These are phyloP conservation scores for Gymnobelideus leadbeateri DNA, from an alignment of 2,113 vertebrate genomes.

Conservation along the genomic window DNA sequence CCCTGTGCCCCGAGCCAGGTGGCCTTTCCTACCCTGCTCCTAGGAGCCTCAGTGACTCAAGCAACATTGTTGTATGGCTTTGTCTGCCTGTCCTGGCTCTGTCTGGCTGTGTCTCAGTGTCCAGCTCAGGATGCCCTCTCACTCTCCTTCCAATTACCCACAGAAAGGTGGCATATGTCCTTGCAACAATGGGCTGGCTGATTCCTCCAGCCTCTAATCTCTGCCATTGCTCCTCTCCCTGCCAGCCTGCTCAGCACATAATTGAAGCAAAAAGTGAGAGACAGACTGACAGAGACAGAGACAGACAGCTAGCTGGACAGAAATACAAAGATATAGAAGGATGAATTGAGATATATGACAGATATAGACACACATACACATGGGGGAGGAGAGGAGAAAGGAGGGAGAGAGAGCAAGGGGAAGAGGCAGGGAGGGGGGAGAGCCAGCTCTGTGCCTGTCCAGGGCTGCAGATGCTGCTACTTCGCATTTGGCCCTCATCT, in stretches of 20 bases:
- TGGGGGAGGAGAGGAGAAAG: too few species aligned
- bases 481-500: neutral
- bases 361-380: too few species aligned
- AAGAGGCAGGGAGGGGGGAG: too few species aligned
- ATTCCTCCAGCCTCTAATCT: neutral
- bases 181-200: neutral
- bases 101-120: neutral
- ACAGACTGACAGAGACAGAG: neutral
- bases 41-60: too few species aligned
- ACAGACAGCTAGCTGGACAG: neutral
- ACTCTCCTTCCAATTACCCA: neutral
- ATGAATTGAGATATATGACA: too few species aligned
- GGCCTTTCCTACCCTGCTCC: too few species aligned
- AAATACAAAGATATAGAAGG: neutral
- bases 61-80: too few species aligned
- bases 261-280: neutral
- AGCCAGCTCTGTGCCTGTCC: neutral
- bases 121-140: neutral
- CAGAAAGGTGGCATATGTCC: neutral
- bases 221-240: neutral
- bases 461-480: neutral
- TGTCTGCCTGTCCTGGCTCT: neutral
- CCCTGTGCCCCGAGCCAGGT: too few species aligned
- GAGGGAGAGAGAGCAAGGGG: too few species aligned
- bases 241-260: too few species aligned